phyloP scores from a whole-genome alignment of 1,140 invertebrate genomes.

The Magallana ariakensis region DNA sequence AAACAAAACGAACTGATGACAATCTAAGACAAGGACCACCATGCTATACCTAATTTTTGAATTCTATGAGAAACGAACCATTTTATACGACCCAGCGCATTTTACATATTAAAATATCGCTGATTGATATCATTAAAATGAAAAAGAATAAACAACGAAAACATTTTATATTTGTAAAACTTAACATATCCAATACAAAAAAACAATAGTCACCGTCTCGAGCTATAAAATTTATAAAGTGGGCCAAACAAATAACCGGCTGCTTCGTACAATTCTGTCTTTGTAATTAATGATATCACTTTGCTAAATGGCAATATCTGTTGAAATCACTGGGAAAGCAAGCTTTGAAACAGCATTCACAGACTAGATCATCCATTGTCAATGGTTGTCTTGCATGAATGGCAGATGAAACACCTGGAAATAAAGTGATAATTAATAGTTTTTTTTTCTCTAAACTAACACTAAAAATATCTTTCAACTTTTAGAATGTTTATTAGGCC shows the following conservation, averaged over 20 bases:
- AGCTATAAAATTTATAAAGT: not conserved
- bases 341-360: not conserved
- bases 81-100: no score
- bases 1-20: no score
- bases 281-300: not conserved
- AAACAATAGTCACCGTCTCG: not conserved
- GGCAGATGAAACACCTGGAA: not conserved
- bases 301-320: constrained; percentile 9
- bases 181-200: not conserved
- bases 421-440: not conserved
- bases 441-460: no score
- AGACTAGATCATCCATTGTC: constrained; percentile 25
- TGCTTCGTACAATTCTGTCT: not conserved
- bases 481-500: no score
- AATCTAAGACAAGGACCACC: no score
- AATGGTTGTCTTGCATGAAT: not conserved
- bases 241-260: not conserved
- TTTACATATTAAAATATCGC: no score
- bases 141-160: no score
- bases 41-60: no score
- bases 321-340: constrained; percentile 22
- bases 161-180: not conserved
- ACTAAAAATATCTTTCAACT: no score
- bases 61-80: no score
- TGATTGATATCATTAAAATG: no score